Evolutionary conservation across 2,797 vertebrate species (phyloP), one percentile per base, ranked within the genome.

Genomic region (Muraenolepis orangiensis): DNA sequence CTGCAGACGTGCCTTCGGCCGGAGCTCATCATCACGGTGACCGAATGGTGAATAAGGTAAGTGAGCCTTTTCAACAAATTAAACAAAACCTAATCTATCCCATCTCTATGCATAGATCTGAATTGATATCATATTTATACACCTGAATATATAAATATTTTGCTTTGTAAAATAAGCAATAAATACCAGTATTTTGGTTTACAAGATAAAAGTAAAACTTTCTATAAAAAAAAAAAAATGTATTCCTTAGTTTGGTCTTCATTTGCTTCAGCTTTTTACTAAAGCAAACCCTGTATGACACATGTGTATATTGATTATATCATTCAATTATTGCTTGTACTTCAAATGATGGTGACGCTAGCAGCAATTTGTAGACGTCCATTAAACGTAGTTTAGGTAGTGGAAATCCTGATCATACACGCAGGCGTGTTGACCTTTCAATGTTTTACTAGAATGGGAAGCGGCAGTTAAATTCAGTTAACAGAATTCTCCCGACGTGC

Each of bases 381-480:
- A 26, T 64, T 11, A 64, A 64, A 64, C 26, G 23, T 23, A 0
- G 57, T 64, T 64, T 26, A 12, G 57, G 26, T 10, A 67, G 14
- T 67, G 66, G 66, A 67, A 26, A 16, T 31, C 16, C 16, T 69
- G 32, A 26, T 74, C 80, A 87, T 80, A 26, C 81, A 77, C 76
- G 29, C 38, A 76, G 83, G 80, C 84, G 74, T 76, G 69, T 72
- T 70, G 42, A 46, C 7, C 78, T 85, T 83, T 86, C 73, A 76
- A 68, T 75, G 16, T 73, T 87, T 89, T 89, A 91, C 66, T 66
- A 77, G 36, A 70, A 42, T 69, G 72, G 72, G 75, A 79, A 73
- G 66, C 4, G 42, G 75, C 64, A 68, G 70, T 81, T 80, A 85
- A 82, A 70, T 0, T 74, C 74, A 75, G 84, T 77, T 81, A 77